phyloP scores from a whole-genome alignment of 2,113 vertebrate genomes.

The Nesogale talazaci region DNA sequence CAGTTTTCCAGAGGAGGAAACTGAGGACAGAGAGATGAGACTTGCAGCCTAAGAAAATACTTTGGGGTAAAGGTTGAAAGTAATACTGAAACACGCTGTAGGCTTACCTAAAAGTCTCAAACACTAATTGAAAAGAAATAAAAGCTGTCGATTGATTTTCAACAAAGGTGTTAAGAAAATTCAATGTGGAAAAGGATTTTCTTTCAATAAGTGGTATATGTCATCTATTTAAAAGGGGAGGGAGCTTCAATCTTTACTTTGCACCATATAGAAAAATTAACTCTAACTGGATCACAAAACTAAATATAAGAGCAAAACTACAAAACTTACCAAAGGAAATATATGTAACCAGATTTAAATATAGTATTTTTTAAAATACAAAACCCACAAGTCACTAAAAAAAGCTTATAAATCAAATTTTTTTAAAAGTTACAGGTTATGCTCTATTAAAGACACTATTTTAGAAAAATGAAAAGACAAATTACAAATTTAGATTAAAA shows the following conservation, averaged over 20 bases:
- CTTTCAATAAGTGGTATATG: slow-evolving; percentile 10
- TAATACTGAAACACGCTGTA: background rate
- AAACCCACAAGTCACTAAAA: background rate
- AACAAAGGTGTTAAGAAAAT: background rate
- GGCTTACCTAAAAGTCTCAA: slow-evolving; percentile 37
- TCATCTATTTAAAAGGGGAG: background rate
- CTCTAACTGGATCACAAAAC: background rate
- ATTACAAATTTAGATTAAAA: background rate
- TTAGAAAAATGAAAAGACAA: slow-evolving; percentile 6
- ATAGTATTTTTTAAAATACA: background rate
- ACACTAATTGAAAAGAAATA: background rate
- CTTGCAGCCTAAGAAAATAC: background rate
- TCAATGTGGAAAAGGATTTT: background rate
- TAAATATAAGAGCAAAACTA: background rate
- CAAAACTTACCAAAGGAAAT: slow-evolving; percentile 6
- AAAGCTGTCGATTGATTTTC: background rate
- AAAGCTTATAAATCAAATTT: background rate
- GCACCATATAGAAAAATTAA: background rate
- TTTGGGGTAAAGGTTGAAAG: background rate
- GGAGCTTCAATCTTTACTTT: background rate
- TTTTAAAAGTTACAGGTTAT: background rate
- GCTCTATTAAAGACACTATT: background rate
- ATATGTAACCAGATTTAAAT: background rate
- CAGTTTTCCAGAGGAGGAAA: slow-evolving; percentile 29
- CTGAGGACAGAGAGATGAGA: slow-evolving; percentile 18